Conservation (phyloP, 1,140 invertebrate genomes). For the Cydia pomonella region DNA sequence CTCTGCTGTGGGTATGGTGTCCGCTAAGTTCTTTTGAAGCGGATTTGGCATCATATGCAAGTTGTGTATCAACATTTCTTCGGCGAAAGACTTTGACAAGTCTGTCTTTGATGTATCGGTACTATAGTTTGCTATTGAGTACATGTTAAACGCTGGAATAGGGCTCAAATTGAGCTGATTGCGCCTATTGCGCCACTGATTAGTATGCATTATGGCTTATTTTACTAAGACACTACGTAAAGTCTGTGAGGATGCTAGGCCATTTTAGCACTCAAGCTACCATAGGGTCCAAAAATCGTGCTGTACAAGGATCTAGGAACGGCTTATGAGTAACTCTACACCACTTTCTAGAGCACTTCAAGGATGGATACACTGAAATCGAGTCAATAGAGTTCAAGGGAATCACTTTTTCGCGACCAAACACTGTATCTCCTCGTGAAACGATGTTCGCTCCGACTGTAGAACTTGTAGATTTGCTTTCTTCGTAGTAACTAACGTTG, state of each 20-base stretch:
- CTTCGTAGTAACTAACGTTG: conserved; percentile 55
- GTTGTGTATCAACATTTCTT: conserved; percentile 55
- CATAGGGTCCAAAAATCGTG: conserved; percentile 49
- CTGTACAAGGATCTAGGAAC: conserved; percentile 50
- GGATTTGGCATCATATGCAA: conserved; percentile 61
- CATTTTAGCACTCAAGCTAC: conserved; percentile 59
- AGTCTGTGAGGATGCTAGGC: conserved; percentile 57
- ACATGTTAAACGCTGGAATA: conserved; percentile 22
- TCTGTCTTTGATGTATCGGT: conserved; percentile 53
- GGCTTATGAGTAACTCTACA: conserved; percentile 54
- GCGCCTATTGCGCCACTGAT: conserved; percentile 58
- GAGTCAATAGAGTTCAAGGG: conserved; percentile 51
- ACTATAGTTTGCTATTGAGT: conserved; percentile 57
- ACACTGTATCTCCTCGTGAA: conserved; percentile 54
- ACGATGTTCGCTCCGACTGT: conserved; percentile 46
- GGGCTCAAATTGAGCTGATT: conserved; percentile 44
- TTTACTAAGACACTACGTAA: conserved; percentile 40
- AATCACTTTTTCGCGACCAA: conserved; percentile 45
- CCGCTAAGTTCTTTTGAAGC: conserved; percentile 66
- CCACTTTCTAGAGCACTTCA: conserved; percentile 49
- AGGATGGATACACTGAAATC: conserved; percentile 39
- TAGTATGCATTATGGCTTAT: conserved; percentile 48
- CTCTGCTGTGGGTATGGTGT: conserved; percentile 53
- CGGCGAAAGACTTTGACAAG: conserved; percentile 49
- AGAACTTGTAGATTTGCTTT: conserved; percentile 58